Conservation (phyloP, 2,888 invertebrate genomes). For the Amorpha juglandis region DNA sequence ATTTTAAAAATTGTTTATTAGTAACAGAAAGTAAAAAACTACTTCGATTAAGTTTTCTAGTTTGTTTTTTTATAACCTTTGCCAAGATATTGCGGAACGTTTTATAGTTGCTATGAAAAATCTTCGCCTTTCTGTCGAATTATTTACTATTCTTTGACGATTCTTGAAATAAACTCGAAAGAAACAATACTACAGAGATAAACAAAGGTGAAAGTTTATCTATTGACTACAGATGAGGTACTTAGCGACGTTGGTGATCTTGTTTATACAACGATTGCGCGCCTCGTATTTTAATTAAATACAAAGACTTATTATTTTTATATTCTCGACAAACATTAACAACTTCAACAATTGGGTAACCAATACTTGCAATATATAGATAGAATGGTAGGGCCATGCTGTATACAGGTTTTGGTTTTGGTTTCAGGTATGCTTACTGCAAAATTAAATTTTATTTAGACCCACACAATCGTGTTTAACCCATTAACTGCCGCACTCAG, state of each 20-base stretch:
- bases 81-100: background rate
- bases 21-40: background rate
- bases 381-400: no score
- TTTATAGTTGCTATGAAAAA: background rate
- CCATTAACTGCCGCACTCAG: no score
- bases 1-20: no score
- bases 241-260: background rate
- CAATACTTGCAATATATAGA: no score
- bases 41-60: background rate
- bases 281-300: background rate
- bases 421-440: no score
- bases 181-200: conserved; percentile 30
- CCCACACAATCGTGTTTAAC: no score
- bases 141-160: background rate
- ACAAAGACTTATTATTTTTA: background rate
- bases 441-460: no score
- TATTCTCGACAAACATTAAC: no score
- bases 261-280: background rate
- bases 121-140: background rate
- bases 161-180: conserved; percentile 31
- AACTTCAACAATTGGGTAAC: no score
- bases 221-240: conserved; percentile 11
- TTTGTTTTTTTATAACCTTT: background rate
- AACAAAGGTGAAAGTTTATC: conserved; percentile 22
- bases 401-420: no score